Base-by-base conservation (phyloP, 2,888 invertebrate species). In the Amblyteles armatorius region DNA sequence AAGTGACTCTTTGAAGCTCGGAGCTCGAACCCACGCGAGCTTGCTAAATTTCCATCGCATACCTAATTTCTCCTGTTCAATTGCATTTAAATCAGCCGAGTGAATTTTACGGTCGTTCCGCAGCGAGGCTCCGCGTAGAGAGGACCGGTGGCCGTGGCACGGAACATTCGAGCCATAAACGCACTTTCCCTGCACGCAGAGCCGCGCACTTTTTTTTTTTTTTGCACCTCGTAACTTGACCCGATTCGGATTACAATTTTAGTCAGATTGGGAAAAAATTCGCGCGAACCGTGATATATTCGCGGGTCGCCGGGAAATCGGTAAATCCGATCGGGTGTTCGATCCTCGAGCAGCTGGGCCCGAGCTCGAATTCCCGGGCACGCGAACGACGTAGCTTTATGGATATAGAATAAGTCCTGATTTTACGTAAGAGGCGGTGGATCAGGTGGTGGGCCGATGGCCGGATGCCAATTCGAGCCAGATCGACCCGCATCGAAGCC, bases 1-100 rank as follows among this genome's bases (percentile, higher is more conserved):
- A 86, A 86, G 84, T 87, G 86, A 86, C 84, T 87, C 87, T 87
- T 87, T 87, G 87, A 87, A 87, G 86, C 84, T 68, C 44, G 29
- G 60, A 78, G 76, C 67, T 57, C 57, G 78, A 85, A 77, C 76
- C 16, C 60, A 26, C 73, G 79, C 79, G 76, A 73, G 79, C 79
- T 65, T 77, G 81, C 79, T 57, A 78, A 86, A 86, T 86, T 87
- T 83, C 81, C 87, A 86, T 84, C 78, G 87, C 71, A 84, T 87
- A 87, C 84, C 82, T 84, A 87, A 87, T 87, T 86, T 79, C 79
- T 79, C 84, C 71, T 86, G 87, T 86, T 73, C 83, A 83, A 87
- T 86, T 84, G 80, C 86, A 83, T 87, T 87, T 86, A 84, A 86
- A 87, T 83, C 83, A 83, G 83, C 84, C 29, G 72, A 81, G 60